Evolutionary conservation across 2,113 vertebrate species (phyloP).

Genomic region (Charina bottae): DNA sequence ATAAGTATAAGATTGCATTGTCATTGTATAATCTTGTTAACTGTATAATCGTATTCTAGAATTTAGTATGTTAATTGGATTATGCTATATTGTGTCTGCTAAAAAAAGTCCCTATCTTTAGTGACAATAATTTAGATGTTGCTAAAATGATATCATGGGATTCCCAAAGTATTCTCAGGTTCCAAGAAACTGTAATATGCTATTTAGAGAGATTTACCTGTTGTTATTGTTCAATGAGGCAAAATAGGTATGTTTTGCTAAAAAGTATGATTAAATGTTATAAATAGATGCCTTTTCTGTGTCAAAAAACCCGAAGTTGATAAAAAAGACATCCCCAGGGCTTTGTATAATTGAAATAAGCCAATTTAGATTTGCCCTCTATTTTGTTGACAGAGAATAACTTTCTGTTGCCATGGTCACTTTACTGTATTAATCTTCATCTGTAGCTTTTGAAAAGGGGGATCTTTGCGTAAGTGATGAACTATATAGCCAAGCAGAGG

Average conservation of each 20-base stretch:
- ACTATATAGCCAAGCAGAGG: conserved; percentile 37
- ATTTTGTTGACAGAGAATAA: conserved; percentile 43
- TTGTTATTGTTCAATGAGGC: conserved; percentile 28
- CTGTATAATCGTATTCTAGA: not conserved
- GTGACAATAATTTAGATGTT: conserved; percentile 17
- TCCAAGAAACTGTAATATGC: conserved; percentile 8
- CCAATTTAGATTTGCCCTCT: conserved; percentile 47
- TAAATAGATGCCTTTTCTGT: conserved; percentile 21
- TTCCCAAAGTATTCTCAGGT: conserved; percentile 14
- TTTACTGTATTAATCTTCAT: conserved; percentile 41
- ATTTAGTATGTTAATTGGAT: too few species aligned
- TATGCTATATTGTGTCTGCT: not conserved
- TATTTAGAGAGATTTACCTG: conserved; percentile 29
- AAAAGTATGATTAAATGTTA: conserved; percentile 28
- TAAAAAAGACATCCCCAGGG: conserved; percentile 50
- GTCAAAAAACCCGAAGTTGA: conserved; percentile 18
- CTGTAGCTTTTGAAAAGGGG: conserved; percentile 52
- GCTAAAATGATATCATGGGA: not conserved
- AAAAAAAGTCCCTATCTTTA: not conserved
- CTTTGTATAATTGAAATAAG: conserved; percentile 52
- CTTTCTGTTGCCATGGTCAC: conserved; percentile 51
- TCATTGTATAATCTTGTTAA: not conserved
- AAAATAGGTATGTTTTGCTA: conserved; percentile 33
- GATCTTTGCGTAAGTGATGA: conserved; percentile 51
- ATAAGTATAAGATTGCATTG: not conserved